phyloP scores from a whole-genome alignment of 2,113 vertebrate species.

The Gymnocephalus cernua region DNA sequence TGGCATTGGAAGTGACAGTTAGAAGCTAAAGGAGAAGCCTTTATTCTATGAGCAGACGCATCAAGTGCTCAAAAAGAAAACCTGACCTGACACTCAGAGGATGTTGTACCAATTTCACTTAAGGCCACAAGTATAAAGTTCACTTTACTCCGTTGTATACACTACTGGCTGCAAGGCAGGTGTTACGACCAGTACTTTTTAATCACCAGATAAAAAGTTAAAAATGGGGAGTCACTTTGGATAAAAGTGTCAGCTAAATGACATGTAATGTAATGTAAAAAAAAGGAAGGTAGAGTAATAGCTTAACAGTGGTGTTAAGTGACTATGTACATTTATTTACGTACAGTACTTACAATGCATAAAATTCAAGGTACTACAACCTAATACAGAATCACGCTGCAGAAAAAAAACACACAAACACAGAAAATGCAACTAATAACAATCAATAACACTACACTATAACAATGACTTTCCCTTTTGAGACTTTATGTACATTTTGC shows the following conservation, averaged over 20 bases:
- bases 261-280: no score
- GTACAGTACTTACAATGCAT: neutral
- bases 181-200: neutral
- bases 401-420: no score
- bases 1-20: conserved; percentile 38
- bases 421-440: no score
- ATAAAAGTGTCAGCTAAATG: no score
- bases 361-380: neutral
- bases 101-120: neutral
- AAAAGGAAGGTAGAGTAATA: neutral
- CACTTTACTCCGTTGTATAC: neutral
- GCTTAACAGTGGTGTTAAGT: neutral
- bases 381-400: neutral
- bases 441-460: no score
- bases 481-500: no score
- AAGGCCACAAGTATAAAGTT: neutral
- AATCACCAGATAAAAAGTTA: neutral
- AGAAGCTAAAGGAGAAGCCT: conserved; percentile 17
- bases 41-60: conserved; percentile 31
- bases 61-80: conserved; percentile 19
- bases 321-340: neutral
- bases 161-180: neutral
- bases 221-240: no score
- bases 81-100: conserved; percentile 8
- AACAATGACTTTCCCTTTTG: no score